phyloP scores from a whole-genome alignment of 2,888 invertebrate genomes.

The Lasioglossum vierecki region DNA sequence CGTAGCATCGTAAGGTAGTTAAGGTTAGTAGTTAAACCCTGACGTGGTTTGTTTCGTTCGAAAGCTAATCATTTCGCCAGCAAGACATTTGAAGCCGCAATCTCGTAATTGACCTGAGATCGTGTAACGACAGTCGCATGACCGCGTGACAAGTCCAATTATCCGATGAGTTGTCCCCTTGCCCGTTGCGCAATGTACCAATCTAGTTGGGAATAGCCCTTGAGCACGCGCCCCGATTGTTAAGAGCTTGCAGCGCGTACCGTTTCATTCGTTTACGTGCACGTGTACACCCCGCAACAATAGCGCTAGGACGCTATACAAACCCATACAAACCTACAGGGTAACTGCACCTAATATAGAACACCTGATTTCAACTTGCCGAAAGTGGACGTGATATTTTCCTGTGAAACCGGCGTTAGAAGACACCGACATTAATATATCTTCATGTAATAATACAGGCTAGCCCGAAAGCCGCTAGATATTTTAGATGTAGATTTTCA shows the following conservation, averaged over 20 bases:
- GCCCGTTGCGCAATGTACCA: conserved; percentile 58
- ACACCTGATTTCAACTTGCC: neutral
- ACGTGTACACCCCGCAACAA: conserved; percentile 19
- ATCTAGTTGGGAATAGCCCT: conserved; percentile 58
- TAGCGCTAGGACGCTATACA: neutral
- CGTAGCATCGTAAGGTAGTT: neutral
- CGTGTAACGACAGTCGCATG: conserved; percentile 55
- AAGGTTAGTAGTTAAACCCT: neutral
- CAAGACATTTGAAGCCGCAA: conserved; percentile 51
- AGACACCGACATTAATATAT: neutral
- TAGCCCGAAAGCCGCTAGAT: neutral
- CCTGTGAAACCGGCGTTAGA: neutral
- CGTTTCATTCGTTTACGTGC: conserved; percentile 40
- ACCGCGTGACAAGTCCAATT: conserved; percentile 66
- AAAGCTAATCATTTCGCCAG: neutral
- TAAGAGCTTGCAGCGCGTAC: conserved; percentile 16
- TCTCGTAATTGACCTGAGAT: conserved; percentile 49
- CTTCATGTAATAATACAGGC: neutral
- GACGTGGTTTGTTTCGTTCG: neutral
- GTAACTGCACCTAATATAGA: conserved; percentile 5
- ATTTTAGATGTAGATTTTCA: neutral
- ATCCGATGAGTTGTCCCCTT: conserved; percentile 51
- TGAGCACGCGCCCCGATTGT: conserved; percentile 57
- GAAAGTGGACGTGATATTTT: neutral
- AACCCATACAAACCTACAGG: neutral